Base-by-base conservation (phyloP, 2,888 invertebrate species). In the Ecliptopera silaceata region DNA sequence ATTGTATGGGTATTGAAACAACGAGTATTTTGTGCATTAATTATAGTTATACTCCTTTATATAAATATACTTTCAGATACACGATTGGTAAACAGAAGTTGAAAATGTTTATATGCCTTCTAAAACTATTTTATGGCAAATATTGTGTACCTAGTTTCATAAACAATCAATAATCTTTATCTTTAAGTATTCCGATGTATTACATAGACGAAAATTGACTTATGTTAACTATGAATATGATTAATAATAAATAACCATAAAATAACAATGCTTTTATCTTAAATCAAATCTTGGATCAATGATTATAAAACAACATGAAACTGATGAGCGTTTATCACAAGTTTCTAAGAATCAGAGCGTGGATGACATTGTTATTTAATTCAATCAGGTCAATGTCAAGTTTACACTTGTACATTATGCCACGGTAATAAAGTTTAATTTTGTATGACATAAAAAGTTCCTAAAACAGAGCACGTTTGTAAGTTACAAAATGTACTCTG, bases 311-410 rank as follows among this genome's bases (percentile, higher is more conserved):
- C 8, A 34, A 34, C 34, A 34, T 15, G 12, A 15, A 15, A 15
- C 34, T 13, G 6, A 34, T 34, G n/a, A 34, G 34, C 13, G 6
- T 34, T 8, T 15, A 31, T 31, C n/a, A 8, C 26, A 31, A 31
- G 31, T n/a, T 31, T 6, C 31, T 31, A 4, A 31, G 3, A 15
- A 15, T 8, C 34, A 34, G 34, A 34, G 13, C 15, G 15, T 34
- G 15, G 8, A 15, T 13, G 34, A n/a, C 13, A 15, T 34, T n/a
- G n/a, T n/a, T n/a, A n/a, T n/a, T n/a, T n/a, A n/a, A n/a, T 59
- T 59, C 56, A 59, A 59, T 47, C 47, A 46, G 45, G 53, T 56
- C 47, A 50, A 29, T 26, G 34, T 42, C 47, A 31, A 15, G 36
- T 41, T 39, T 43, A 32, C 22, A 17, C 47, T n/a, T 51, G 36